A percentile compares a stretch with the other conserved stretches of the same genome.
These are phyloP conservation scores for Labeo calbasu DNA, from an alignment of 2,797 vertebrate species.

Conservation along the genomic window DNA sequence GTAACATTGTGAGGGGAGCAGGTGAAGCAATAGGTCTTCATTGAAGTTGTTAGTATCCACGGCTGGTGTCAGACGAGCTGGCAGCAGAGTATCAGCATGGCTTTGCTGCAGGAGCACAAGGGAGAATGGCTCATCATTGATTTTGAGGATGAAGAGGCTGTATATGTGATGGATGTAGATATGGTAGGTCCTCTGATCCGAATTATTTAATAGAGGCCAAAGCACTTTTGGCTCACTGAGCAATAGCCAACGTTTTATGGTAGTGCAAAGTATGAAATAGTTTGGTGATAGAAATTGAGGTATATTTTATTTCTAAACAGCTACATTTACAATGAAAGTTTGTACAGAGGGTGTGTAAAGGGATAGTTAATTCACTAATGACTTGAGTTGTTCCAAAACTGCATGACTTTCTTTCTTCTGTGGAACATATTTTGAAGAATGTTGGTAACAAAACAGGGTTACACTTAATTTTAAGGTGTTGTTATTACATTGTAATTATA, in stretches of 20 bases:
- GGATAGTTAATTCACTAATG: neutral
- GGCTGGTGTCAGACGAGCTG: constrained; percentile 13
- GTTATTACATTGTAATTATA: too few relatives aligned
- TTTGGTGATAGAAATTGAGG: neutral
- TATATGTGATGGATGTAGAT: constrained; percentile 80
- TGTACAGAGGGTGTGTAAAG: neutral
- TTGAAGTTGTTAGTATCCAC: neutral
- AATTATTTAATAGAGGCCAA: constrained; percentile 2
- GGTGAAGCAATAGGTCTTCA: constrained; percentile 5
- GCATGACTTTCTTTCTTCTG: neutral
- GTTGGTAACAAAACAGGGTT: neutral
- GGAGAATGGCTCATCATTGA: constrained; percentile 70
- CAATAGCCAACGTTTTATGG: neutral
- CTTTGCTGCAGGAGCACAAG: constrained; percentile 68
- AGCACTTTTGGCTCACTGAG: neutral
- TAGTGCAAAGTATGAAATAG: constrained; percentile 1
- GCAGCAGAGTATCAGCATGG: constrained; percentile 62
- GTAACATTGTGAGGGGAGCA: constrained; percentile 17
- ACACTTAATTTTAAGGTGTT: too few relatives aligned
- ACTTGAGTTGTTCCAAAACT: neutral
- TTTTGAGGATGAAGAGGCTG: constrained; percentile 74
- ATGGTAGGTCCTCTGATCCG: constrained; percentile 70
- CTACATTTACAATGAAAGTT: neutral
- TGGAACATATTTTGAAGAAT: neutral
- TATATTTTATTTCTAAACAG: neutral